Conservation (phyloP, 2,797 vertebrate genomes). For the Platalea minor region DNA sequence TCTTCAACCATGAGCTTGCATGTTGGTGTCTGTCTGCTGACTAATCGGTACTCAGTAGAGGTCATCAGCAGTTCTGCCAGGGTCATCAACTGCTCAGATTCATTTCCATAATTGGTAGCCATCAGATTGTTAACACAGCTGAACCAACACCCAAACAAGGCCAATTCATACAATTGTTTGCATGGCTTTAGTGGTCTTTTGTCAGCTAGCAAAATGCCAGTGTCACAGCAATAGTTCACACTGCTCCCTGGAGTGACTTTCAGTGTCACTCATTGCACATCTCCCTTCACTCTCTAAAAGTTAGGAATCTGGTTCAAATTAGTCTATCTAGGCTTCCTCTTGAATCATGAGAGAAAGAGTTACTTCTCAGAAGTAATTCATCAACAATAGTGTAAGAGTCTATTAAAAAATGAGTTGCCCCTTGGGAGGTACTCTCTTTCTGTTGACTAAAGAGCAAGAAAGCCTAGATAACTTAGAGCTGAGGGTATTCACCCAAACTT, state of each 20-base stretch:
- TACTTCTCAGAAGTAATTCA: background rate
- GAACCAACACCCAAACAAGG: background rate
- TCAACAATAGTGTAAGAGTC: background rate
- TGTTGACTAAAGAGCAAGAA: background rate
- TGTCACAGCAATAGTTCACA: background rate
- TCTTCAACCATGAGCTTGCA: background rate
- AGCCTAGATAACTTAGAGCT: background rate
- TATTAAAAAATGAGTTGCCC: background rate
- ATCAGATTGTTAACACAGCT: background rate
- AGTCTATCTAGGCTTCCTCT: background rate
- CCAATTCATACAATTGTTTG: background rate
- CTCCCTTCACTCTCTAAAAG: background rate
- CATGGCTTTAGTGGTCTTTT: background rate
- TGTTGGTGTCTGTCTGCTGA: background rate
- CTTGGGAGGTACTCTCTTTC: background rate
- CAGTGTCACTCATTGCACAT: rapidly evolving
- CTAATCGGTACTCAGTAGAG: background rate
- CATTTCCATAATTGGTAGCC: background rate
- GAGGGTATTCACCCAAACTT: background rate
- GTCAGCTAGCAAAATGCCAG: background rate
- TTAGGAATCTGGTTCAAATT: background rate
- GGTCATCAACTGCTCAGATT: background rate
- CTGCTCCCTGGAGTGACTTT: background rate
- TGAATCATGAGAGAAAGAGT: background rate
- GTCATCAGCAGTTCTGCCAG: background rate